These are phyloP conservation scores for Drosophila mojavensis DNA, from an alignment of 1,140 invertebrate genomes.

Conservation along the genomic window DNA sequence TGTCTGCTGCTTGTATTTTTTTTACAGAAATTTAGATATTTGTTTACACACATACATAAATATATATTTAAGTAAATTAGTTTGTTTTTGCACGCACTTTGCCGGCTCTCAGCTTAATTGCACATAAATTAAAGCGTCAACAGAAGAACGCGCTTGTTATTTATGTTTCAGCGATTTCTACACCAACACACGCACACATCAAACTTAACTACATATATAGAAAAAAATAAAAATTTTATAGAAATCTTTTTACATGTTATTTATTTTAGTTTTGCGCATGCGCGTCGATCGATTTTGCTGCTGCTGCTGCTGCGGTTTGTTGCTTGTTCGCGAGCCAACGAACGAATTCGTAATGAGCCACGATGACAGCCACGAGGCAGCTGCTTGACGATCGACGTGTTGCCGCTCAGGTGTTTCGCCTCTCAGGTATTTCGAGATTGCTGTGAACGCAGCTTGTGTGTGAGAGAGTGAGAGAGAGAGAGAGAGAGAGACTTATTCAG, in stretches of 20 bases:
- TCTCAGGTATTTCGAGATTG: conserved; percentile 13
- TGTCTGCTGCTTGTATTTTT: neutral
- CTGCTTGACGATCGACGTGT: conserved; percentile 20
- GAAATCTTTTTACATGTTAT: conserved; percentile 29
- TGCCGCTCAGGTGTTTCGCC: conserved; percentile 17
- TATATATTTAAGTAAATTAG: neutral
- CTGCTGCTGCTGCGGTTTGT: conserved; percentile 13
- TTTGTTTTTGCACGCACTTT: conserved; percentile 35
- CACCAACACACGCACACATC: conserved; percentile 20
- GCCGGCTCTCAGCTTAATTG: conserved; percentile 51
- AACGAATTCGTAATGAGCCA: conserved; percentile 79
- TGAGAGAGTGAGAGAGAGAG: neutral
- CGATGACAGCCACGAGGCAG: conserved; percentile 34
- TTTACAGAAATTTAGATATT: neutral
- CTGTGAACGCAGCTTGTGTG: conserved; percentile 13
- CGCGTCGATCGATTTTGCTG: conserved; percentile 53
- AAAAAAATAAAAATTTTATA: conserved; percentile 9
- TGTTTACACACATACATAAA: conserved; percentile 1
- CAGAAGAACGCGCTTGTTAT: conserved; percentile 58
- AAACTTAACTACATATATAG: neutral
- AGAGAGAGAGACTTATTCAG: neutral
- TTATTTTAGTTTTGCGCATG: conserved; percentile 61
- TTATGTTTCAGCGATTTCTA: conserved; percentile 44
- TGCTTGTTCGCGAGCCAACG: conserved; percentile 73
- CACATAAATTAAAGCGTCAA: conserved; percentile 69